Base-by-base conservation (phyloP, 2,888 invertebrate genomes). In the Incurvaria masculella region DNA sequence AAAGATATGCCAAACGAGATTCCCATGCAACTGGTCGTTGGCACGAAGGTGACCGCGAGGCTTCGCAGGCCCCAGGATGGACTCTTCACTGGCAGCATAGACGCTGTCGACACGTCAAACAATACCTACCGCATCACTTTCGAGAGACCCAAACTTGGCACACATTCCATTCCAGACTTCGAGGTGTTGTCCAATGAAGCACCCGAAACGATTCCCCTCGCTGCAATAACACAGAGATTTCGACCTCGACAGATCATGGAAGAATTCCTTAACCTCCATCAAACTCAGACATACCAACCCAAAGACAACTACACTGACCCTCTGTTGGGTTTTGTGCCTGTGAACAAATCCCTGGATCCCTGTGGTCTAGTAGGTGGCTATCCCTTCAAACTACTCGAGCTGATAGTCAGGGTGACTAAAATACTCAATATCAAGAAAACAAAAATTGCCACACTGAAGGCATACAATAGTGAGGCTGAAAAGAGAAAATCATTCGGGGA, bases 41-140 rank as follows among this genome's bases (percentile, higher is more conserved):
- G 97, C 14, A 95, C 96, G 8, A 96, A 95, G 80, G 94, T 91
- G 2, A 90, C 92, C 47, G 96, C 96, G 8, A 83, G 97, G 52
- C 71, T 97, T 56, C 81, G 97, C 21, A 88, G 88, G 65, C 96
- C 96, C 2, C 95, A 97, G 72, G 97, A 97, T 80, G 97, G 97
- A 4, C 81, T 97, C 44, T 97, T 95, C 61, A 94, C 92, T 43
- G 95, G 94, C 6, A 88, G 88, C 42, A 93, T 97, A 54, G 97
- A 97, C 75, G 97, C 96, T 27, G 91, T 97, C 19, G 97, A 98
- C 63, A 94, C 96, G 4, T 88, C 93, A 4, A 93, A 94, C 61
- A 94, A 94, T 60, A 92, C 94, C 8, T 98, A 98, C 68, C 82
- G 97, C 59, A 92, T 98, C 56, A 91, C 94, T 2, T 97, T 98